These are phyloP conservation scores for Lepidotrigona ventralis DNA, from an alignment of 1,140 invertebrate species.

Conservation along the genomic window DNA sequence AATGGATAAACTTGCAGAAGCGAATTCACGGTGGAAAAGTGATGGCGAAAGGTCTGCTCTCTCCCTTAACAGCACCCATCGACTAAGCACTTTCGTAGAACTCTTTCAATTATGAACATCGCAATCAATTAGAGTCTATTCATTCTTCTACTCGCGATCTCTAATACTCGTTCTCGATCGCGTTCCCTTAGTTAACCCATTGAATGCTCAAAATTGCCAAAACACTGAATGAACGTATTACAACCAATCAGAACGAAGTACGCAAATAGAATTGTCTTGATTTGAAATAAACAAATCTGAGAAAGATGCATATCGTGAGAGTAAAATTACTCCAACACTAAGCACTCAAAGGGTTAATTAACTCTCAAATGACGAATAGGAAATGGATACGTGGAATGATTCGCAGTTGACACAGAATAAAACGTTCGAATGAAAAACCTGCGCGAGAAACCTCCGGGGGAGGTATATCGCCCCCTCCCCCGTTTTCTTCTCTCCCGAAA, in stretches of 20 bases:
- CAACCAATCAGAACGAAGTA: no score
- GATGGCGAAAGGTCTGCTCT: not conserved
- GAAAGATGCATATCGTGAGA: no score
- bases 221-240: no score
- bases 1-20: constrained; percentile 53
- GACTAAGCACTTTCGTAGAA: constrained; percentile 18
- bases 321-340: no score
- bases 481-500: not conserved
- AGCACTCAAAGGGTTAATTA: constrained; percentile 8
- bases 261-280: no score
- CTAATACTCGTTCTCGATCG: not conserved
- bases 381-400: not conserved
- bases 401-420: constrained; percentile 6
- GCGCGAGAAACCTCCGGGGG: not conserved
- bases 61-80: constrained; percentile 33
- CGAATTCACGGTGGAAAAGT: constrained; percentile 27
- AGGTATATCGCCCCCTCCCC: not conserved
- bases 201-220: no score
- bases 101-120: constrained; percentile 38
- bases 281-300: no score
- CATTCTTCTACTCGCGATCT: not conserved
- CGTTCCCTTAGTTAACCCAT: not conserved
- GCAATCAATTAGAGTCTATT: not conserved
- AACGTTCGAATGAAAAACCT: not conserved
- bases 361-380: not conserved